A percentile compares a stretch with the other conserved stretches of the same genome.
These are phyloP conservation scores for Chondrilla cf. caribensis DNA, from an alignment of 37 sponge, comb jelly and placozoan species.

Conservation along the genomic window DNA sequence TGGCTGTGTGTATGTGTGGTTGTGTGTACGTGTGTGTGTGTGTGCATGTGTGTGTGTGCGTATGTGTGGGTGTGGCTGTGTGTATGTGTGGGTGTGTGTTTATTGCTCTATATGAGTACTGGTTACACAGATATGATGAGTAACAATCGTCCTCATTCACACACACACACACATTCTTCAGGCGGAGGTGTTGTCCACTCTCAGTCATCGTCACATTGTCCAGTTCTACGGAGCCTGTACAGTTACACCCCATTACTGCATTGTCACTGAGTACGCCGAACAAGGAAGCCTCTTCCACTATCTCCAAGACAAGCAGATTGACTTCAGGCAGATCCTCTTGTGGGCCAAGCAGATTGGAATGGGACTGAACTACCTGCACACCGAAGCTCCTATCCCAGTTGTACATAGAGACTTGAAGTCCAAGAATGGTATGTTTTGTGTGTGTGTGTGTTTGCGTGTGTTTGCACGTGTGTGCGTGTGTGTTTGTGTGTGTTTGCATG, in stretches of 20 bases:
- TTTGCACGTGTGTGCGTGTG: constrained; percentile 13
- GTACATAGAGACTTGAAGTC: constrained; percentile 94
- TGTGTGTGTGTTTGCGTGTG: constrained; percentile 30
- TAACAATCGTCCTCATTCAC: background rate
- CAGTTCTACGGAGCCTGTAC: constrained; percentile 89
- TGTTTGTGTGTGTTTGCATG: constrained; percentile 4
- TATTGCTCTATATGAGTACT: too few relatives aligned
- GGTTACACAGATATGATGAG: too few relatives aligned
- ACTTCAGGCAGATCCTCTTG: constrained; percentile 60
- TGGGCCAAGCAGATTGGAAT: constrained; percentile 89
- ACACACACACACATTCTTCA: constrained; percentile 7
- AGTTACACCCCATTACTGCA: constrained; percentile 64
- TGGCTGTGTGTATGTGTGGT: background rate
- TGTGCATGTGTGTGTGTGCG: too few relatives aligned
- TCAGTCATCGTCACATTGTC: constrained; percentile 84
- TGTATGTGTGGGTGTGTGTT: too few relatives aligned
- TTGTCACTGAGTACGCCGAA: constrained; percentile 87
- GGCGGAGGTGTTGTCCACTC: constrained; percentile 77
- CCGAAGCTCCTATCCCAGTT: constrained; percentile 80
- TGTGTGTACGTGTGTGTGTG: too few relatives aligned
- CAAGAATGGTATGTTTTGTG: constrained; percentile 74
- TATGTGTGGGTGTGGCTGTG: too few relatives aligned
- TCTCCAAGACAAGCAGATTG: constrained; percentile 51
- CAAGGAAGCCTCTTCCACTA: constrained; percentile 77
- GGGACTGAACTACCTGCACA: constrained; percentile 91